These are phyloP conservation scores for Brachyhypopomus occidentalis DNA, from an alignment of 2,113 vertebrate species.

Conservation along the genomic window DNA sequence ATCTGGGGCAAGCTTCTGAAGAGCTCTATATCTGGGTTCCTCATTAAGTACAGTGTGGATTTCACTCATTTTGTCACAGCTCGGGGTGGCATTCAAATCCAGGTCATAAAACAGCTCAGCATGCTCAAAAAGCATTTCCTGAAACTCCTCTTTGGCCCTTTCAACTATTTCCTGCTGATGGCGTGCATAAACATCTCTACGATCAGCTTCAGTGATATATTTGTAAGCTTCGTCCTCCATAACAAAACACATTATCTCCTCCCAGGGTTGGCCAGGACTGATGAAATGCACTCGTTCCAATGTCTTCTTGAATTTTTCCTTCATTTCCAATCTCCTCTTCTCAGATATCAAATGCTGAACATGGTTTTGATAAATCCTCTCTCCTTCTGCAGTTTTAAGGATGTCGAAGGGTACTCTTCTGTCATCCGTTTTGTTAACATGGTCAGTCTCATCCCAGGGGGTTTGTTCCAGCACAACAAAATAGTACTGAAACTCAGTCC, in stretches of 20 bases:
- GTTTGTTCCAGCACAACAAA: conserved; percentile 92
- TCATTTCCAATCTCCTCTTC: conserved; percentile 94
- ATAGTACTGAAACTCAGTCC: conserved; percentile 89
- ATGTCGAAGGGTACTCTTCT: conserved; percentile 96
- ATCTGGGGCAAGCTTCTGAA: conserved; percentile 98
- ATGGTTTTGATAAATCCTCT: conserved; percentile 93
- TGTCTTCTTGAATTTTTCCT: conserved; percentile 96
- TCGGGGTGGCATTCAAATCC: conserved; percentile 97
- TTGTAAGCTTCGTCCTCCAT: conserved; percentile 97
- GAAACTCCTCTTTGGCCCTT: conserved; percentile 99
- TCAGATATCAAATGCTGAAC: conserved; percentile 94
- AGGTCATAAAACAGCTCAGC: conserved; percentile 98
- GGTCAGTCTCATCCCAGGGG: conserved; percentile 96
- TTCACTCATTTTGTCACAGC: conserved; percentile 97
- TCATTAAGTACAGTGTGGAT: conserved; percentile 94
- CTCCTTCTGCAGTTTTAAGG: conserved; percentile 85
- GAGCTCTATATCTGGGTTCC: conserved; percentile 95
- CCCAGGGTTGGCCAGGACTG: conserved; percentile 94
- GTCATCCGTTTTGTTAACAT: conserved; percentile 92
- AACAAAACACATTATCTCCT: conserved; percentile 97
- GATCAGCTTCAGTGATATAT: conserved; percentile 92
- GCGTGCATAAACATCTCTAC: conserved; percentile 91
- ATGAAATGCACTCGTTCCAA: conserved; percentile 96
- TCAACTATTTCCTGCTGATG: conserved; percentile 99
- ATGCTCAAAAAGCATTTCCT: conserved; percentile 99